Percentiles rank a stretch among this genome's conserved stretches.
Evolutionary conservation across 2,797 vertebrate species (phyloP).

Genomic region (Lacerta viridis): DNA sequence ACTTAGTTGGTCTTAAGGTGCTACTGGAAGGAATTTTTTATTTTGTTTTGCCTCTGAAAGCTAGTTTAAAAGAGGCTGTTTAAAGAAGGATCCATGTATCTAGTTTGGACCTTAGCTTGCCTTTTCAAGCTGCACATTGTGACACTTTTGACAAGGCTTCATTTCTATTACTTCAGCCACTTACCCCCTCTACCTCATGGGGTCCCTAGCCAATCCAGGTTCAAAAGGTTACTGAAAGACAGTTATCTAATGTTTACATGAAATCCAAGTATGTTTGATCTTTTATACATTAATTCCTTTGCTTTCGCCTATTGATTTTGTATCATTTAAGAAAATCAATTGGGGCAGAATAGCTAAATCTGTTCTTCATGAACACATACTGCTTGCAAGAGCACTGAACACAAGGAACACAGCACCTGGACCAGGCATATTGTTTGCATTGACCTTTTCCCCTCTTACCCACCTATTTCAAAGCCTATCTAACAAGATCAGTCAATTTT

Average conservation of each 20-base stretch:
- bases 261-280: slow-evolving; percentile 26
- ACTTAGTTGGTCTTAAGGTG: too few species aligned
- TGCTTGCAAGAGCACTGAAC: neutral
- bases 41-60: too few species aligned
- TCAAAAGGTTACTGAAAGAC: slow-evolving; percentile 17
- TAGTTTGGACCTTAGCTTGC: neutral
- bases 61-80: neutral
- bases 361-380: neutral
- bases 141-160: neutral
- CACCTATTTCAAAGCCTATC: slow-evolving; percentile 1
- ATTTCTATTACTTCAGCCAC: slow-evolving; percentile 10
- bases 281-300: slow-evolving; percentile 37
- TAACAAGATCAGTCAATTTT: slow-evolving; percentile 1
- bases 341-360: neutral
- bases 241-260: slow-evolving; percentile 16
- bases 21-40: too few species aligned
- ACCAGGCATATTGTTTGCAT: slow-evolving; percentile 18
- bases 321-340: slow-evolving; percentile 38
- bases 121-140: neutral
- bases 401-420: neutral
- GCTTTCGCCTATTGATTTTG: slow-evolving; percentile 35
- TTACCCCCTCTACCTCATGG: neutral
- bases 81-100: too few species aligned
- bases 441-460: slow-evolving; percentile 4
- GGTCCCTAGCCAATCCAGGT: neutral